Percentiles rank a stretch among this genome's conserved stretches.
Evolutionary conservation across 2,113 vertebrate genomes (phyloP).

Genomic region (Cebus imitator): DNA sequence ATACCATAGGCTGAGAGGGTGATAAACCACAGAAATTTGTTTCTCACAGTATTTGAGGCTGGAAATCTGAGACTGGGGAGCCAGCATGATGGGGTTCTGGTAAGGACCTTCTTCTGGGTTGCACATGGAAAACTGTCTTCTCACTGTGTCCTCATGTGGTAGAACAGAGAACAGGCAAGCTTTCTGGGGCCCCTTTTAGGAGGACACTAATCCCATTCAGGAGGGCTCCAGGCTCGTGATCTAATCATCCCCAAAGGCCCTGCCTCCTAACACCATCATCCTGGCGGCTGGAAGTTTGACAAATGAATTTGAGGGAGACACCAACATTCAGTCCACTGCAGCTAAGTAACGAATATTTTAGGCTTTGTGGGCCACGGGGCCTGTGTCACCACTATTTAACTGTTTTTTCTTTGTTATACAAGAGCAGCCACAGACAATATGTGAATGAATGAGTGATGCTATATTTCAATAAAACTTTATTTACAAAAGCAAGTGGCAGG

Average conservation of each 20-base stretch:
- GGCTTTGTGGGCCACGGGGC: too few relatives aligned
- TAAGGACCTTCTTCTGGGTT: background rate
- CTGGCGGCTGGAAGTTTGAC: background rate
- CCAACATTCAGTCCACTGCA: background rate
- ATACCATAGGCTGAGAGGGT: background rate
- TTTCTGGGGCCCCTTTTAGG: background rate
- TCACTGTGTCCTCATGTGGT: background rate
- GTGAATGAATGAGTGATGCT: too few relatives aligned
- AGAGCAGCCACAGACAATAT: too few relatives aligned
- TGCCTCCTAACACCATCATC: background rate
- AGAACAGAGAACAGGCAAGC: background rate
- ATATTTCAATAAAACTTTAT: too few relatives aligned
- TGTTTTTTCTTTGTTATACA: too few relatives aligned
- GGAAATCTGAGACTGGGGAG: background rate
- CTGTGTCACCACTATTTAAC: too few relatives aligned
- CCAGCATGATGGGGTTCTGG: background rate
- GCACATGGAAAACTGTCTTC: background rate
- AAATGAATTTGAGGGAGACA: background rate
- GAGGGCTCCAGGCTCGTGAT: background rate
- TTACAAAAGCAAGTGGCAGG: too few relatives aligned
- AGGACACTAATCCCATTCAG: background rate
- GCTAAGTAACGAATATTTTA: too few relatives aligned
- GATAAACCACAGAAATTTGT: background rate
- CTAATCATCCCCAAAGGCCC: background rate
- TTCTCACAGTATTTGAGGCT: background rate